A percentile compares a stretch with the other conserved stretches of the same genome.
phyloP scores from a whole-genome alignment of 2,888 invertebrate genomes.

The Pterostichus niger region DNA sequence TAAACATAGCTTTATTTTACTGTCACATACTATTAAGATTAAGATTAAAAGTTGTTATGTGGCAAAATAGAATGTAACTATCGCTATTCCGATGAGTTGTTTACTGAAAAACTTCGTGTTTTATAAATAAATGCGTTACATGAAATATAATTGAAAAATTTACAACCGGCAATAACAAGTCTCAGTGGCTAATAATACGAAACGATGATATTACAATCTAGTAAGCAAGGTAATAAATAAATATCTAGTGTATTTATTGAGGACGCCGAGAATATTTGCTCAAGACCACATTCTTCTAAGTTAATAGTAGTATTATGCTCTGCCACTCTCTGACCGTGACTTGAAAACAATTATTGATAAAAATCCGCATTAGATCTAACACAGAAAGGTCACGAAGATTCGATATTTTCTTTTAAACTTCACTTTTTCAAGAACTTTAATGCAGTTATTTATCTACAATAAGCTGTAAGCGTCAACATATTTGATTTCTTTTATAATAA shows the following conservation, averaged over 20 bases:
- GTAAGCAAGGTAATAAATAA: slow-evolving; percentile 18
- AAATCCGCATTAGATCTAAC: slow-evolving; percentile 26
- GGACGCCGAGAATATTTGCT: slow-evolving; percentile 52
- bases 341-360: slow-evolving; percentile 51
- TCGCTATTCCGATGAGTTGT: too few species aligned
- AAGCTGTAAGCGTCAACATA: not conserved
- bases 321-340: slow-evolving; percentile 45
- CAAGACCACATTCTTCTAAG: slow-evolving; percentile 59
- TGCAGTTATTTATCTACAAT: slow-evolving; percentile 21
- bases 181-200: not conserved
- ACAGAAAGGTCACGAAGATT: slow-evolving; percentile 42
- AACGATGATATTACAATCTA: slow-evolving; percentile 24
- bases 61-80: not conserved
- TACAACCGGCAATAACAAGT: not conserved
- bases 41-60: too few species aligned
- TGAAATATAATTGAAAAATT: slow-evolving; percentile 11
- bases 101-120: too few species aligned
- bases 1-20: too few species aligned
- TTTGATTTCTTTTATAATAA: slow-evolving; percentile 24
- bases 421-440: not conserved
- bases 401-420: slow-evolving; percentile 1
- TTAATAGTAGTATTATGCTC: slow-evolving; percentile 39
- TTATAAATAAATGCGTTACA: not conserved
- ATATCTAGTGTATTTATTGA: slow-evolving; percentile 35
- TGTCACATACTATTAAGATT: too few species aligned